Conservation (phyloP, 2,797 vertebrate genomes). For the Orientallactaga sibirica region DNA sequence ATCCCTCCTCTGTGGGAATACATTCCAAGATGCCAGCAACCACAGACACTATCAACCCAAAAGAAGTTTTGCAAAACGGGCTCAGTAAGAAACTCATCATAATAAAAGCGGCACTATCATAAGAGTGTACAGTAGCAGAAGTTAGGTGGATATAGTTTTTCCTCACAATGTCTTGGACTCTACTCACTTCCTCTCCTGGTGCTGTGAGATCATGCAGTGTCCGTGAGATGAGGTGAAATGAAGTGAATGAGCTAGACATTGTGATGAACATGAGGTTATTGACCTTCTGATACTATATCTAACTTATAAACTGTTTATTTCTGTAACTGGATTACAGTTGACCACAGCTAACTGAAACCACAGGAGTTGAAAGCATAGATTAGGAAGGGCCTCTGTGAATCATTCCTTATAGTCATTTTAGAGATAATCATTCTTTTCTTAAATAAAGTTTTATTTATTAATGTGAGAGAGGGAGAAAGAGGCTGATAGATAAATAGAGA, state of each 20-base stretch:
- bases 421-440: neutral
- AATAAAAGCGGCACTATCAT: neutral
- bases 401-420: neutral
- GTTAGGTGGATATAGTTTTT: neutral
- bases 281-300: neutral
- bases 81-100: neutral
- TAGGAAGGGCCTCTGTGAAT: neutral
- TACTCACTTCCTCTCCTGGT: neutral
- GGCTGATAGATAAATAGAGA: too few relatives aligned
- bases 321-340: neutral
- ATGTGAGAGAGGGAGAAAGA: too few relatives aligned
- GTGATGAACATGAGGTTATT: neutral
- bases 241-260: neutral
- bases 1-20: neutral
- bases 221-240: neutral
- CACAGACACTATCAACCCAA: neutral
- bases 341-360: neutral
- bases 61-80: neutral
- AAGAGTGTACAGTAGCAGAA: neutral
- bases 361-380: neutral
- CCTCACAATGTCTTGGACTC: neutral
- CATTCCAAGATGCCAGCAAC: too few relatives aligned
- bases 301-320: neutral
- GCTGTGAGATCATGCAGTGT: neutral
- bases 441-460: too few relatives aligned